phyloP scores from a whole-genome alignment of 2,888 invertebrate species.

The Horisme vitalbata region DNA sequence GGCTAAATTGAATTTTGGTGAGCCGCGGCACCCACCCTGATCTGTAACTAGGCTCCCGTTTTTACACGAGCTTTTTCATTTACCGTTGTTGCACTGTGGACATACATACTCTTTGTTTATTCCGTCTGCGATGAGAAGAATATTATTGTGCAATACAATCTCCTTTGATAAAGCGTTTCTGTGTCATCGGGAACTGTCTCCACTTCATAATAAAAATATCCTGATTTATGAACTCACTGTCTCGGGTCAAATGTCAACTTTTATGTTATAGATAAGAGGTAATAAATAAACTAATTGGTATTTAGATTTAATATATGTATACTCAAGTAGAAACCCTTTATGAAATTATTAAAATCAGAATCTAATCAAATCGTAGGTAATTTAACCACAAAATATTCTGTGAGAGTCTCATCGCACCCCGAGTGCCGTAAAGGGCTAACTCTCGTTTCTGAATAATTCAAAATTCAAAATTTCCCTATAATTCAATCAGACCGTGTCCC shows the following conservation, averaged over 20 bases:
- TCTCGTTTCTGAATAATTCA: slow-evolving; percentile 73
- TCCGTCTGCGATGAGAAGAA: slow-evolving; percentile 4
- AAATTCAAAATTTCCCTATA: slow-evolving; percentile 81
- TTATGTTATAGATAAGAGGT: slow-evolving; percentile 36
- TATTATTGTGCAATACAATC: slow-evolving; percentile 10
- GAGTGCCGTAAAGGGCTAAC: slow-evolving; percentile 71
- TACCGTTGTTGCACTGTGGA: slow-evolving; percentile 12
- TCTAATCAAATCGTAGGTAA: slow-evolving; percentile 34
- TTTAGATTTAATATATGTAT: slow-evolving; percentile 1
- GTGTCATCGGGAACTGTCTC: slow-evolving; percentile 13
- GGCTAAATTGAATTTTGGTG: slow-evolving; percentile 76
- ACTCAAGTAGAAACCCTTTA: slow-evolving; percentile 5
- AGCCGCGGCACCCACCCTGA: slow-evolving; percentile 54
- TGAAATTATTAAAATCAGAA: slow-evolving; percentile 20
- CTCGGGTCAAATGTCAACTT: slow-evolving; percentile 44
- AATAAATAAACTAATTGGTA: slow-evolving; percentile 15
- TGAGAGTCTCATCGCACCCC: slow-evolving; percentile 36
- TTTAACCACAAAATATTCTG: slow-evolving; percentile 43
- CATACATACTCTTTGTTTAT: slow-evolving; percentile 7
- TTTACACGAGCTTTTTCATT: slow-evolving; percentile 36
- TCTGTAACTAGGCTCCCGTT: slow-evolving; percentile 55
- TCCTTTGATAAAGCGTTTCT: slow-evolving; percentile 10
- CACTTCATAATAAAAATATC: slow-evolving; percentile 9
- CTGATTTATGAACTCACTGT: slow-evolving; percentile 27
- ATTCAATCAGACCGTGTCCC: slow-evolving; percentile 72